phyloP scores from a whole-genome alignment of 2,888 invertebrate genomes.

The Thymelicus sylvestris region DNA sequence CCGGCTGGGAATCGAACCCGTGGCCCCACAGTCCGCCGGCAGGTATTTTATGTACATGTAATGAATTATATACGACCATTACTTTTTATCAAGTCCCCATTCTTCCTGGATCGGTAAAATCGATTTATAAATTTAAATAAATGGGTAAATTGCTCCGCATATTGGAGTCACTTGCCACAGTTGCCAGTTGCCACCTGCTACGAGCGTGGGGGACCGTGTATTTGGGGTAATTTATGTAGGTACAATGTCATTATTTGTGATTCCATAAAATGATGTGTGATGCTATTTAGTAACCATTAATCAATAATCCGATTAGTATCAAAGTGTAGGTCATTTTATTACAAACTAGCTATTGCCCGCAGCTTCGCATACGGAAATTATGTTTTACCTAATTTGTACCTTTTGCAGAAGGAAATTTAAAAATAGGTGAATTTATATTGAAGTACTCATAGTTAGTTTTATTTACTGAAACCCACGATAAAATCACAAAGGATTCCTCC shows the following conservation, averaged over 20 bases:
- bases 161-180: conserved; percentile 35
- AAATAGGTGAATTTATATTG: too few relatives aligned
- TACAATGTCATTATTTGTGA: conserved; percentile 38
- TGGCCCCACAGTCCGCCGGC: too few relatives aligned
- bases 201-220: conserved; percentile 38
- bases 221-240: conserved; percentile 43
- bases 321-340: conserved; percentile 3
- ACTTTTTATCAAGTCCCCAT: neutral
- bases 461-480: too few relatives aligned
- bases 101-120: neutral
- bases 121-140: conserved; percentile 27
- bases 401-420: too few relatives aligned
- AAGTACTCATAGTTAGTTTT: too few relatives aligned
- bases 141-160: conserved; percentile 28
- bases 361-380: too few relatives aligned
- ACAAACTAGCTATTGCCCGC: too few relatives aligned
- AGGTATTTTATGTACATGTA: too few relatives aligned
- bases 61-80: too few relatives aligned
- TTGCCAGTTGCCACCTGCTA: conserved; percentile 30
- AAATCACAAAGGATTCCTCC: too few relatives aligned
- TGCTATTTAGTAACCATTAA: conserved; percentile 37
- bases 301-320: conserved; percentile 23
- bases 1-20: too few relatives aligned
- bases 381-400: too few relatives aligned
- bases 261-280: conserved; percentile 42